Evolutionary conservation across 35 echinoderm and acorn worm genomes (phyloP), one percentile per base, ranked within the genome.

Genomic region (Ptychodera flava): DNA sequence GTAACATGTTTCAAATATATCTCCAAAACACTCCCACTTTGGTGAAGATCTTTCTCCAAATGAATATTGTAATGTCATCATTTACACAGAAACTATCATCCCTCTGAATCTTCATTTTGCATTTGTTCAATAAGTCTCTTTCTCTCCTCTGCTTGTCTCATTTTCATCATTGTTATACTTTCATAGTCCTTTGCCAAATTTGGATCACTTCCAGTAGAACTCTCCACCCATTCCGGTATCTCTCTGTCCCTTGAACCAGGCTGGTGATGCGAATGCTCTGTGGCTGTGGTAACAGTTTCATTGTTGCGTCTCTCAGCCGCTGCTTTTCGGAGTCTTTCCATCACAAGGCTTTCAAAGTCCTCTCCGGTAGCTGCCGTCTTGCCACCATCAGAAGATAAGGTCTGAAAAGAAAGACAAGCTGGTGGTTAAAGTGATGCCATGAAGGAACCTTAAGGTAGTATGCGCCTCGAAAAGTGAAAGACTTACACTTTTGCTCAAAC

Each of bases 121-220:
- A 95, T 91, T 53, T 95, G 78, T 81, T 95, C 86, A 34, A 95
- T 95, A 34, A 95, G 64, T 91, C 85, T 91, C 76, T 87, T 91
- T 64, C 90, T 88, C 36, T 95, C 93, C 29, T 88, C 86, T 10
- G 87, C 89, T 83, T 89, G 86, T 38, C 93, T 80, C 38, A 91
- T 78, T 35, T 86, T 89, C 86, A 79, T 95, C 90, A 88, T 85
- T 22, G 82, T 89, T 22, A 95, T 32, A 36, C 81, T 91, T 76
- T 95, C 93, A 89, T 81, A 95, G 83, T 95, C 93, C 33, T 36
- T 95, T 0, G 64, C 88, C 31, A 78, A 35, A 37, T 0, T 35
- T 83, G 37, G 37, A 83, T 83, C 34, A 64, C 22, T 64, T n/a
- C n/a, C n/a, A n/a, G n/a, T n/a, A n/a, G n/a, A n/a, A n/a, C 81